Evolutionary conservation across 2,888 invertebrate genomes (phyloP), one percentile per base, ranked within the genome.

Genomic region (Nomada lathburiana): DNA sequence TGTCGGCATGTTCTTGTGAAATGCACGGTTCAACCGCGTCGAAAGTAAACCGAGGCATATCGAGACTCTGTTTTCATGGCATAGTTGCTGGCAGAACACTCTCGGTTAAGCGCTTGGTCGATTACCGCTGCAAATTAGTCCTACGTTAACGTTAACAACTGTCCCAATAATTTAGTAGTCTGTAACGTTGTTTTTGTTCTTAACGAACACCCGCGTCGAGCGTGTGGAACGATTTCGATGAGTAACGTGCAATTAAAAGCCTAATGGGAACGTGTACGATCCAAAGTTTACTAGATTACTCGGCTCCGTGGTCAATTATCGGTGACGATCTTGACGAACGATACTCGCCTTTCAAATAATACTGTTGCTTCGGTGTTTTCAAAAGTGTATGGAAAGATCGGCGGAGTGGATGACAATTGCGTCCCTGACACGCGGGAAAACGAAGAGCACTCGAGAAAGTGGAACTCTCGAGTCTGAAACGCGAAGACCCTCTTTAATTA

Each of bases 401-500:
- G 26, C 29, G 18, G 29, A 78, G 78, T 80, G 80, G 68, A 76
- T 76, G 52, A 72, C 69, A 80, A 68, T 82, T 82, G 64, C 57
- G 60, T 68, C 55, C 82, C 60, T 67, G 79, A 68, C 63, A 74
- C 71, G 20, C 42, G 67, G 73, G 79, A 57, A 52, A 62, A 55
- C 59, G 50, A 47, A 77, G 81, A 52, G 68, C 53, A 53, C 74
- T 78, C 74, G 68, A 70, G 84, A 72, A 76, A 85, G 84, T 79
- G 84, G 82, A 75, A 63, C 75, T 75, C 80, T 75, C 68, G 69
- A 76, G 78, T 81, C 83, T 78, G 83, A 77, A 76, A 83, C 78
- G 76, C 85, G 73, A 68, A 79, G 86, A 78, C 78, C 78, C 85
- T 81, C 84, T 87, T 86, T 87, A 87, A 86, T 87, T 87, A 87